Conservation (phyloP, 2,888 invertebrate species). For the Scaptomyza tumidula region DNA sequence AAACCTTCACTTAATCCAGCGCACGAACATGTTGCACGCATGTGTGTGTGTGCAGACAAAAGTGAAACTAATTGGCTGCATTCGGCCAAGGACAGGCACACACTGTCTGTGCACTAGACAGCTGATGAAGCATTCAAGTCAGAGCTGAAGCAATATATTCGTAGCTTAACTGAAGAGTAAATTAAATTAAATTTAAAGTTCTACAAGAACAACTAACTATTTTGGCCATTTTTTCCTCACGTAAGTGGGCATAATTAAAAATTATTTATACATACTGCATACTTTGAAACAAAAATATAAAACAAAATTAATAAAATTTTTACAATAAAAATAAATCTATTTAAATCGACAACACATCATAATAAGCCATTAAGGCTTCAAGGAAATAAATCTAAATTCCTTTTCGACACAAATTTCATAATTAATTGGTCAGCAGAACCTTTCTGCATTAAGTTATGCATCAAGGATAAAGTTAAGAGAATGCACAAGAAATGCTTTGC, state of each 20-base stretch:
- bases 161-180: neutral
- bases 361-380: too few relatives aligned
- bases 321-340: too few relatives aligned
- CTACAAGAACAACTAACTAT: neutral
- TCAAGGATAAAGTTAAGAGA: neutral
- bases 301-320: too few relatives aligned
- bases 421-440: too few relatives aligned
- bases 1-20: conserved; percentile 65
- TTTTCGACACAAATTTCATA: too few relatives aligned
- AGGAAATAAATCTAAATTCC: too few relatives aligned
- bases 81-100: neutral
- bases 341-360: too few relatives aligned
- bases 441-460: neutral
- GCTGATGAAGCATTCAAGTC: conserved; percentile 25
- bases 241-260: too few relatives aligned
- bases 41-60: conserved; percentile 20
- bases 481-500: neutral
- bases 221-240: neutral
- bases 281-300: too few relatives aligned
- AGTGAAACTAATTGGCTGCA: conserved; percentile 37
- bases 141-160: neutral
- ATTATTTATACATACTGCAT: too few relatives aligned
- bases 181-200: neutral
- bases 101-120: neutral
- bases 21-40: conserved; percentile 24